Evolutionary conservation across 1,140 invertebrate genomes (phyloP), one percentile per base, ranked within the genome.

Genomic region (Agrypnia vestita): DNA sequence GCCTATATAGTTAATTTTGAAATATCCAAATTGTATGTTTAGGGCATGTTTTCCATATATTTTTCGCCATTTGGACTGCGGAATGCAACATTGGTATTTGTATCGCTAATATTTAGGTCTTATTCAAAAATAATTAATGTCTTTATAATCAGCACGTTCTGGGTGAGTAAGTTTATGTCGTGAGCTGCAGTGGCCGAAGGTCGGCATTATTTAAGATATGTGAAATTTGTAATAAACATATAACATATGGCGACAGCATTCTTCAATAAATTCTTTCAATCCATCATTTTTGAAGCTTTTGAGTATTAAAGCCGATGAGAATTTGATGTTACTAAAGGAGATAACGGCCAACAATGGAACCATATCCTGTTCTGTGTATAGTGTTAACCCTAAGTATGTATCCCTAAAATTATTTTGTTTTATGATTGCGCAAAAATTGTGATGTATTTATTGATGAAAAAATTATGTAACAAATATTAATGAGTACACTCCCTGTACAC

Each of bases 311-410:
- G 25, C 25, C 25, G 25, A 35, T 35, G 25, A 35, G 25, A 35
- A 35, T 35, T 35, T 35, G 25, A 35, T 35, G 25, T 35, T 35
- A 51, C 49, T 15, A 15, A 51, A 51, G 49, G 10, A 8, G 15
- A 47, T n/a, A n/a, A 67, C 43, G 62, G 43, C 64, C 64, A 47
- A 47, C 64, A 25, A 62, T 47, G 64, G 49, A 55, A 73, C 25
- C 69, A 73, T 73, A 73, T 73, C 25, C 69, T 73, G 69, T 73
- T 73, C 51, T 55, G 51, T 73, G 69, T 73, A 73, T 73, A 73
- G 69, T 73, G 49, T 73, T 73, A 73, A 69, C 44, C n/a, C n/a
- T n/a, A n/a, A n/a, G 44, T 69, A 69, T 69, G 44, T 69, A 69
- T 69, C 44, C 64, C 64, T 69, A 69, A 46, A 69, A 44, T 35